phyloP scores from a whole-genome alignment of 2,113 vertebrate genomes.

The Callaeas wilsoni region DNA sequence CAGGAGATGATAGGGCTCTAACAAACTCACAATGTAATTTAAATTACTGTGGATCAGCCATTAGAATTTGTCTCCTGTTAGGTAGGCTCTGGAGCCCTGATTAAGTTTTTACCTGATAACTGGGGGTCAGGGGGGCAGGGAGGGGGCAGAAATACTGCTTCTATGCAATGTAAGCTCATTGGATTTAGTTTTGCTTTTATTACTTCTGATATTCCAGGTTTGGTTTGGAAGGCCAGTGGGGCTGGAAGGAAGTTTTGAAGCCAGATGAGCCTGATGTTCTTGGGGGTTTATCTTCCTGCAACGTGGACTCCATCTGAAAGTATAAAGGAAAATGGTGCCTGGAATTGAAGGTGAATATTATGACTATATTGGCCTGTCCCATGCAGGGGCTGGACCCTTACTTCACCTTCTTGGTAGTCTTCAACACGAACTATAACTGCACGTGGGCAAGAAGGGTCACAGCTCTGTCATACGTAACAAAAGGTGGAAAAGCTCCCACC shows the following conservation, averaged over 20 bases:
- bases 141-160: background rate
- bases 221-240: background rate
- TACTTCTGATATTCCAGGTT: background rate
- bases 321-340: background rate
- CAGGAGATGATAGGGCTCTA: background rate
- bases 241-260: background rate
- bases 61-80: background rate
- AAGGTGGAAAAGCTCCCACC: rapidly evolving
- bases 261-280: background rate
- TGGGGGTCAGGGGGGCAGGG: rapidly evolving
- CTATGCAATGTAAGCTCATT: background rate
- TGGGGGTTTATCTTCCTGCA: background rate
- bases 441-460: background rate
- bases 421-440: background rate
- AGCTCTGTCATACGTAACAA: background rate
- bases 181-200: background rate
- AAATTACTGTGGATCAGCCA: background rate
- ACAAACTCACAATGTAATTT: background rate
- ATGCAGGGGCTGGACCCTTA: background rate
- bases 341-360: background rate
- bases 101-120: background rate
- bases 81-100: background rate
- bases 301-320: rapidly evolving
- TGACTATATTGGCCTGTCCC: background rate
- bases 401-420: background rate